phyloP scores from a whole-genome alignment of 2,888 invertebrate genomes.

The Laothoe populi region DNA sequence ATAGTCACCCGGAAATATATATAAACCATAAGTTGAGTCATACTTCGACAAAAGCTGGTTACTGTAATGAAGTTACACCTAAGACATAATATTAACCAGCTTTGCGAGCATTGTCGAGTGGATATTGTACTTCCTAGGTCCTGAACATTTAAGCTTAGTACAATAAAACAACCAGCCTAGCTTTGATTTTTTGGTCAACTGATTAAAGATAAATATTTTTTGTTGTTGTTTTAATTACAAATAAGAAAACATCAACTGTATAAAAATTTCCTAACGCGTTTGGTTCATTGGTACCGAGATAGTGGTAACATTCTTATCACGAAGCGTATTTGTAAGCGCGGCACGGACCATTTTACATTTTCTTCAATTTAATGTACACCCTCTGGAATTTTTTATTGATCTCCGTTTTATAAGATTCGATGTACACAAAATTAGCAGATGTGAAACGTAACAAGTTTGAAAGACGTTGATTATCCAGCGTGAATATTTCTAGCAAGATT shows the following conservation, averaged over 20 bases:
- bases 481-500: not conserved
- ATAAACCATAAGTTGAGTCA: too few relatives aligned
- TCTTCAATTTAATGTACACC: slow-evolving; percentile 75
- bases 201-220: too few relatives aligned
- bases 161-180: too few relatives aligned
- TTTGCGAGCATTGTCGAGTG: too few relatives aligned
- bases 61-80: too few relatives aligned
- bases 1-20: too few relatives aligned
- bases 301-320: slow-evolving; percentile 46
- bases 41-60: too few relatives aligned
- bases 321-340: slow-evolving; percentile 55
- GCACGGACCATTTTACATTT: slow-evolving; percentile 77
- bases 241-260: not conserved
- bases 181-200: too few relatives aligned
- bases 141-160: too few relatives aligned
- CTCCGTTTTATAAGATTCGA: slow-evolving; percentile 47
- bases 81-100: too few relatives aligned
- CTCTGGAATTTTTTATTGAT: slow-evolving; percentile 71
- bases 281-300: slow-evolving; percentile 25
- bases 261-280: slow-evolving; percentile 9
- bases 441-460: not conserved
- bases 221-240: not conserved
- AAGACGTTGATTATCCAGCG: not conserved
- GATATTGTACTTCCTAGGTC: too few relatives aligned
- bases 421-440: not conserved